These are phyloP conservation scores for Sebastes vulpes DNA, from an alignment of 2,797 vertebrate species.

Conservation along the genomic window DNA sequence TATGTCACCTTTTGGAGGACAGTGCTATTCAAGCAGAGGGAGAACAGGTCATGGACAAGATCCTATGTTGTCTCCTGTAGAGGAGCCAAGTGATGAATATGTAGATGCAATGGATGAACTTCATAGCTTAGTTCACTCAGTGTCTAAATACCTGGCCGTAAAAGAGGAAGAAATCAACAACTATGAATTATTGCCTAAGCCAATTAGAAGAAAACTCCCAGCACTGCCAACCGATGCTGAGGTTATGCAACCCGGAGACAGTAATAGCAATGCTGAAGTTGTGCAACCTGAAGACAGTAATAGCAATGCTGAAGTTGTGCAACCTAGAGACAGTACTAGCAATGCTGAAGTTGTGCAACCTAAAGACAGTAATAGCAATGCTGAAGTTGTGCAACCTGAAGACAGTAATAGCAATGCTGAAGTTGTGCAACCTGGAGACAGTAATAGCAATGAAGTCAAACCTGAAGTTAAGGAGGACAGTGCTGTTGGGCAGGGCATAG, in stretches of 20 bases:
- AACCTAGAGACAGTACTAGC: slow-evolving; percentile 5
- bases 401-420: too few relatives aligned
- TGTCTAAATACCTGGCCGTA: slow-evolving; percentile 95
- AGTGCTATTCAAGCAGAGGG: slow-evolving; percentile 35
- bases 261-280: slow-evolving; percentile 1
- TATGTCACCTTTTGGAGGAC: slow-evolving; percentile 45
- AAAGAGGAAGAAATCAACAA: slow-evolving; percentile 96
- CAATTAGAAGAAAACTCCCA: slow-evolving; percentile 78
- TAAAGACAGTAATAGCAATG: slow-evolving; percentile 3
- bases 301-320: slow-evolving; percentile 7
- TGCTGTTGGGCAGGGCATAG: slow-evolving; percentile 74
- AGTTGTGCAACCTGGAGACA: neutral
- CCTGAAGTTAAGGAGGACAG: slow-evolving; percentile 74
- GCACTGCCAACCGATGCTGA: slow-evolving; percentile 57
- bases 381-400: neutral
- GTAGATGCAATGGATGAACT: slow-evolving; percentile 92
- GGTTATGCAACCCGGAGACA: slow-evolving; percentile 6
- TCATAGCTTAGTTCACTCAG: slow-evolving; percentile 92
- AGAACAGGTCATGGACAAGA: slow-evolving; percentile 57
- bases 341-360: neutral
- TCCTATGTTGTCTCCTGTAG: slow-evolving; percentile 76
- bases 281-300: slow-evolving; percentile 12
- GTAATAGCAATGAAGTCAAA: slow-evolving; percentile 37
- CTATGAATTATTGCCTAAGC: slow-evolving; percentile 87
- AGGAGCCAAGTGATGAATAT: slow-evolving; percentile 86